These are phyloP conservation scores for Cheumatopsyche charites DNA, from an alignment of 1,140 invertebrate genomes.

Conservation along the genomic window DNA sequence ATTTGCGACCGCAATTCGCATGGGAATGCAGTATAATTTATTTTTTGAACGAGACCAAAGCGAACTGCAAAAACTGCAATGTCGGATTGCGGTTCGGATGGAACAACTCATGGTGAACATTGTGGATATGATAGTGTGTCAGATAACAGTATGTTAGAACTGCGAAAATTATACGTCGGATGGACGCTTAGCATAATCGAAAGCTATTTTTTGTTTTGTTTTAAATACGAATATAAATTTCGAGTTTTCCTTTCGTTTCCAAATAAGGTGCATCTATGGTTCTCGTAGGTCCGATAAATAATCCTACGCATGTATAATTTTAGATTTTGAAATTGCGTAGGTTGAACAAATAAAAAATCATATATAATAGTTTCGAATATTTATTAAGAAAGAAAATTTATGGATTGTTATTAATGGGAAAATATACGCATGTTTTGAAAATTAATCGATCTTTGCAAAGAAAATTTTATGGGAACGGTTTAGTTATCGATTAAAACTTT, in stretches of 20 bases:
- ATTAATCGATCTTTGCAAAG: too few relatives aligned
- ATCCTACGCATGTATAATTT: not conserved
- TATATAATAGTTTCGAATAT: too few relatives aligned
- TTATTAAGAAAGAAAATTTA: too few relatives aligned
- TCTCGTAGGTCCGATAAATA: constrained; percentile 11
- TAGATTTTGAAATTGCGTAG: too few relatives aligned
- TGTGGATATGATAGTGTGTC: not conserved
- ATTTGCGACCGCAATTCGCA: constrained; percentile 7
- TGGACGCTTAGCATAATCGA: not conserved
- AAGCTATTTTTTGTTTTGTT: not conserved
- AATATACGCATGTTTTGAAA: too few relatives aligned
- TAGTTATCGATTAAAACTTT: too few relatives aligned
- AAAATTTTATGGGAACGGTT: too few relatives aligned
- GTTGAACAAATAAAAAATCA: too few relatives aligned
- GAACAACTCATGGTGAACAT: not conserved
- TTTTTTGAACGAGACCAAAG: not conserved
- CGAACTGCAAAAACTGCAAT: too few relatives aligned
- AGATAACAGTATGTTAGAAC: constrained; percentile 2
- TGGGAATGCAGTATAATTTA: not conserved
- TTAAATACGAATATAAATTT: not conserved
- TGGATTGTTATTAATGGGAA: too few relatives aligned
- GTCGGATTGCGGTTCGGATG: not conserved
- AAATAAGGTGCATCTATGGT: not conserved
- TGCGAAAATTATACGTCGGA: not conserved
- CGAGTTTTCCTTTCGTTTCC: constrained; percentile 16